phyloP scores from a whole-genome alignment of 2,113 vertebrate genomes.

The Rattus norvegicus region GRCr8 NC_086035.1:86091501-86092000 shows the following conservation, averaged over 20 bases:
- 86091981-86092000: neutral
- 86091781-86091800: neutral
- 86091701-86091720: neutral
- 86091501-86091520: neutral
- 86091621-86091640: neutral
- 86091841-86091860: neutral
- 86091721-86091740: neutral
- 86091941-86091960: neutral
- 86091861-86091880: neutral
- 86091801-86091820: neutral
- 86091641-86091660: neutral
- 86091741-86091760: neutral
- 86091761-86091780: neutral
- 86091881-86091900: neutral
- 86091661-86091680: neutral
- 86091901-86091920: neutral
- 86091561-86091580: neutral
- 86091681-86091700: neutral
- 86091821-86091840: neutral
- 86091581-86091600: neutral
- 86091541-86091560: neutral
- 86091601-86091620: neutral
- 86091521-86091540: neutral
- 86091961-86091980: no score
- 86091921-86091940: neutral